A percentile compares a stretch with the other conserved stretches of the same genome.
Conservation (phyloP, 2,888 invertebrate species). For the Ennomos quercinarius region DNA sequence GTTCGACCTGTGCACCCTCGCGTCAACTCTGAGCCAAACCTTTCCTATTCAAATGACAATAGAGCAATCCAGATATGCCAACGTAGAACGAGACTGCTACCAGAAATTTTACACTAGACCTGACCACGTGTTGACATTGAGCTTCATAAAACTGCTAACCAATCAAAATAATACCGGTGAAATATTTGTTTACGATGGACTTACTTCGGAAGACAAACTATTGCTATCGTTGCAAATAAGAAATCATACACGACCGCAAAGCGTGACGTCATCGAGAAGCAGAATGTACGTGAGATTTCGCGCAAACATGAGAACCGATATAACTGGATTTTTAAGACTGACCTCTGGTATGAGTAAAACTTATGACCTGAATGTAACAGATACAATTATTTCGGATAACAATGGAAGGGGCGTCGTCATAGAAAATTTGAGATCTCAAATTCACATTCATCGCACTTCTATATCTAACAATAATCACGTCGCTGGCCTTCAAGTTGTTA, state of each 20-base stretch:
- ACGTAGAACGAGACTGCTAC: slow-evolving; percentile 89
- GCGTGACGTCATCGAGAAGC: slow-evolving; percentile 92
- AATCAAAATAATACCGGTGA: slow-evolving; percentile 90
- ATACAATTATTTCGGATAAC: slow-evolving; percentile 94
- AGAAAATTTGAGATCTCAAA: slow-evolving; percentile 94
- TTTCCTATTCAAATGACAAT: slow-evolving; percentile 94
- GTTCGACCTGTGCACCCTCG: slow-evolving; percentile 94
- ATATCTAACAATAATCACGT: slow-evolving; percentile 95
- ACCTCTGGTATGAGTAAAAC: slow-evolving; percentile 91
- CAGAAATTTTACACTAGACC: slow-evolving; percentile 92
- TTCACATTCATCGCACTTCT: slow-evolving; percentile 93
- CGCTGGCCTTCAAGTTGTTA: slow-evolving; percentile 95
- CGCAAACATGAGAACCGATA: slow-evolving; percentile 89
- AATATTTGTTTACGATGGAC: slow-evolving; percentile 92
- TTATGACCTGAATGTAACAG: slow-evolving; percentile 94
- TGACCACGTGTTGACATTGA: slow-evolving; percentile 93
- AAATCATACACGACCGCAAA: slow-evolving; percentile 95
- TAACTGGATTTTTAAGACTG: slow-evolving; percentile 91
- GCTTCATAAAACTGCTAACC: slow-evolving; percentile 92
- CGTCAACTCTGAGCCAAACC: slow-evolving; percentile 93
- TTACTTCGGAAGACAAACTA: slow-evolving; percentile 88
- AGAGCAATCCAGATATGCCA: slow-evolving; percentile 91
- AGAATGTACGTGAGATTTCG: slow-evolving; percentile 92
- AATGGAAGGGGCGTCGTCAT: slow-evolving; percentile 97
- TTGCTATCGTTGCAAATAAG: slow-evolving; percentile 90